Conservation (phyloP, 2,113 vertebrate genomes). For the Muscicapa adusta region DNA sequence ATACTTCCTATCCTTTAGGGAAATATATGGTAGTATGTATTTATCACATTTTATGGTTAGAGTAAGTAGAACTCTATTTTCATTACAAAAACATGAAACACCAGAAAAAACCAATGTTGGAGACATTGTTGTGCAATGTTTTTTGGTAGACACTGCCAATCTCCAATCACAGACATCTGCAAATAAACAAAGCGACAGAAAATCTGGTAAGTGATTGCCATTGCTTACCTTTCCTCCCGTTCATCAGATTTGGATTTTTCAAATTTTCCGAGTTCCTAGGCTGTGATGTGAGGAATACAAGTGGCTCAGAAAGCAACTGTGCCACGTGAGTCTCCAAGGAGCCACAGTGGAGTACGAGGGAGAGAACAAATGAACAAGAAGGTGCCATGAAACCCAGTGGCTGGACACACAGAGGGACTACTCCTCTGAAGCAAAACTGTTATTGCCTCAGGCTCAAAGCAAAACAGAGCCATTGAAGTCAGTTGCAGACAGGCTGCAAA, state of each 20-base stretch:
- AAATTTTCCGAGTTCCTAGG: neutral
- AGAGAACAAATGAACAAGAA: neutral
- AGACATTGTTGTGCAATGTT: rapidly evolving
- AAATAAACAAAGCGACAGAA: neutral
- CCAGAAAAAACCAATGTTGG: neutral
- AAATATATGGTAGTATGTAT: neutral
- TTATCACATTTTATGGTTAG: neutral
- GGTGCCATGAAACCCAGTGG: rapidly evolving
- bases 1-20: neutral
- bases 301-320: neutral
- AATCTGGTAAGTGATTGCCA: neutral
- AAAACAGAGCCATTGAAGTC: neutral
- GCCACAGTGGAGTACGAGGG: neutral
- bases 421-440: neutral
- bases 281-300: neutral
- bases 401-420: neutral
- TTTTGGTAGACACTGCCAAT: neutral
- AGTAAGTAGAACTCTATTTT: neutral
- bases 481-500: neutral
- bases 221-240: neutral
- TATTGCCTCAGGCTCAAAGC: neutral
- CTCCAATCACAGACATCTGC: neutral
- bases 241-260: neutral
- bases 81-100: neutral
- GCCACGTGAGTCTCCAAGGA: neutral